These are phyloP conservation scores for Galeopterus variegatus DNA, from an alignment of 2,113 vertebrate species.

Conservation along the genomic window DNA sequence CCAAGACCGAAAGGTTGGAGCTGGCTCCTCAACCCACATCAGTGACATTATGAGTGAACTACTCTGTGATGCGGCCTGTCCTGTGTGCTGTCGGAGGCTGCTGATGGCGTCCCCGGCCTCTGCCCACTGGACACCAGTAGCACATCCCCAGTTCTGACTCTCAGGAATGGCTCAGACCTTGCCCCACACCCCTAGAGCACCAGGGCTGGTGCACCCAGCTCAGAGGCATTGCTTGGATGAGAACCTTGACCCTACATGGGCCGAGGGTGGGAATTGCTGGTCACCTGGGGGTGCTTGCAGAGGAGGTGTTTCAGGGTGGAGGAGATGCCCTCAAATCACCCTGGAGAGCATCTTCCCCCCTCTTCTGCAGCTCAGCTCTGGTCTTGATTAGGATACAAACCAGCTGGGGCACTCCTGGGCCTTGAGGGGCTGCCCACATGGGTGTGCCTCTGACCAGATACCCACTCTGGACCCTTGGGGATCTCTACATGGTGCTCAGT, in stretches of 20 bases:
- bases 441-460: too few relatives aligned
- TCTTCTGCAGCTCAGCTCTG: neutral
- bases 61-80: neutral
- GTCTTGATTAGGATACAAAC: neutral
- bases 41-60: fast-evolving
- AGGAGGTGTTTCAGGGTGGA: too few relatives aligned
- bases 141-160: fast-evolving
- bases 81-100: neutral
- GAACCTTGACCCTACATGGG: neutral
- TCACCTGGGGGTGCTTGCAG: neutral
- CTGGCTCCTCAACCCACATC: fast-evolving
- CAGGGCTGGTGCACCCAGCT: too few relatives aligned
- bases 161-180: neutral
- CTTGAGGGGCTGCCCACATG: neutral
- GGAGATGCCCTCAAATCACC: too few relatives aligned
- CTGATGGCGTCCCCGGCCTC: neutral
- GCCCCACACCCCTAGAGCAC: too few relatives aligned
- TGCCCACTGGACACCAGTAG: too few relatives aligned
- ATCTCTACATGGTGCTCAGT: fast-evolving
- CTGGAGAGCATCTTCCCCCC: fast-evolving
- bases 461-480: too few relatives aligned
- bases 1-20: fast-evolving
- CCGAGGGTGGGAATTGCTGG: fast-evolving
- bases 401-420: neutral
- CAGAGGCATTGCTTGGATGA: neutral